These are phyloP conservation scores for Drosophila simulans DNA, from an alignment of 1,140 invertebrate genomes.

Conservation along the genomic window DNA sequence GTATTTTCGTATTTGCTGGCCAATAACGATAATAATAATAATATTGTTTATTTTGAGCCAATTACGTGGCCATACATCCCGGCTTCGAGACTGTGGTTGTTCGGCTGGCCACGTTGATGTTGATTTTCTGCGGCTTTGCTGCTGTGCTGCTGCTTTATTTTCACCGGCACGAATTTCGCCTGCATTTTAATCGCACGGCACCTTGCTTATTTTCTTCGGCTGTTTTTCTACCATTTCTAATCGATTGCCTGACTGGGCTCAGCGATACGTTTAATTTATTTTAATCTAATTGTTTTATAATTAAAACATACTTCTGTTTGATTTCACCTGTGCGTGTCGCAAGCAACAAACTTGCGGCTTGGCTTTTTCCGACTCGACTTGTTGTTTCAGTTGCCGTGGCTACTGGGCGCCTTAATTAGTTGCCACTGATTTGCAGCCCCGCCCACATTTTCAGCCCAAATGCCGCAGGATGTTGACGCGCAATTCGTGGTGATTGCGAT, in stretches of 20 bases:
- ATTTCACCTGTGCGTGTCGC: constrained; percentile 64
- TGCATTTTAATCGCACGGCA: constrained; percentile 40
- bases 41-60: constrained; percentile 59
- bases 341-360: constrained; percentile 14
- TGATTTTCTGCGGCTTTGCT: constrained; percentile 31
- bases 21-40: constrained; percentile 43
- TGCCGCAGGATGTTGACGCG: constrained; percentile 14
- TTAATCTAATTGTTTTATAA: constrained; percentile 82
- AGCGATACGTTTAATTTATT: constrained; percentile 79
- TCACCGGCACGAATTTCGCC: constrained; percentile 72
- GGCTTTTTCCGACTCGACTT: constrained; percentile 10
- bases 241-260: constrained; percentile 79
- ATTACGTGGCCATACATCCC: constrained; percentile 48
- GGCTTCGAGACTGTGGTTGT: constrained; percentile 18
- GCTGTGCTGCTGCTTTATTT: constrained; percentile 52
- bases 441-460: constrained; percentile 6
- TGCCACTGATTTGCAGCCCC: constrained; percentile 9
- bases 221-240: constrained; percentile 48
- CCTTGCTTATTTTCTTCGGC: constrained; percentile 42
- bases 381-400: constrained; percentile 19
- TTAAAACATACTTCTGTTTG: constrained; percentile 65
- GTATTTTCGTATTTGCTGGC: constrained; percentile 10
- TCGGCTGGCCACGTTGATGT: constrained; percentile 35
- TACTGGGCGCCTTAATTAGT: constrained; percentile 35
- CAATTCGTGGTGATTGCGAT: background rate